Evolutionary conservation across 2,888 invertebrate genomes (phyloP), one percentile per base, ranked within the genome.

Genomic region (Tuberolachnus salignus): DNA sequence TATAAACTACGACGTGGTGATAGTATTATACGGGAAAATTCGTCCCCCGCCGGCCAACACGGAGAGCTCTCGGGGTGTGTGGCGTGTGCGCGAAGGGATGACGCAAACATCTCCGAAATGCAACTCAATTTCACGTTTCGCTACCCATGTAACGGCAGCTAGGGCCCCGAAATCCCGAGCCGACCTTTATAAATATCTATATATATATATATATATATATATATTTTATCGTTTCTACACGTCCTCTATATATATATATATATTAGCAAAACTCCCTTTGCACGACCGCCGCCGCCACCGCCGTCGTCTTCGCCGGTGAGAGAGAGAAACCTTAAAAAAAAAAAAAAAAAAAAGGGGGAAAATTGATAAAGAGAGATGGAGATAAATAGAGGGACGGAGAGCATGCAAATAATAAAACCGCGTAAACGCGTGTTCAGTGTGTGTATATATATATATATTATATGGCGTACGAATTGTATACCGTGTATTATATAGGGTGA

Each of bases 121-220:
- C 82, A 82, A 82, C 82, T 82, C 82, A 82, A 82, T 82, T 82
- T 82, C 82, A 82, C 82, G 82, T 81, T 81, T 82, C 82, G 81
- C 82, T 82, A 82, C 82, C 82, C 82, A 80, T 82, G 78, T 78
- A 78, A 78, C 78, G 59, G 49, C 80, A 59, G 34, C 34, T 34
- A 34, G 70, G 69, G 73, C 80, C 75, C 81, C 80, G 55, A 81
- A 81, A 80, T 81, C 81, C 81, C 80, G 69, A 51, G 66, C 80
- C 73, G 42, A 80, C 81, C 73, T 34, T 19, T 34, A 34, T 14
- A 9, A 21, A 26, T 26, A 26, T 46, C 23, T 34, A 34, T 14
- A 9, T 44, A 26, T 26, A 26, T 46, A 46, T 61, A 23, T 51
- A 23, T n/a, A 21, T 21, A 21, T 70, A 44, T 55, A 42, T 19